A percentile compares a stretch with the other conserved stretches of the same genome.
Conservation (phyloP, 2,797 vertebrate genomes). For the Salmo trutta region DNA sequence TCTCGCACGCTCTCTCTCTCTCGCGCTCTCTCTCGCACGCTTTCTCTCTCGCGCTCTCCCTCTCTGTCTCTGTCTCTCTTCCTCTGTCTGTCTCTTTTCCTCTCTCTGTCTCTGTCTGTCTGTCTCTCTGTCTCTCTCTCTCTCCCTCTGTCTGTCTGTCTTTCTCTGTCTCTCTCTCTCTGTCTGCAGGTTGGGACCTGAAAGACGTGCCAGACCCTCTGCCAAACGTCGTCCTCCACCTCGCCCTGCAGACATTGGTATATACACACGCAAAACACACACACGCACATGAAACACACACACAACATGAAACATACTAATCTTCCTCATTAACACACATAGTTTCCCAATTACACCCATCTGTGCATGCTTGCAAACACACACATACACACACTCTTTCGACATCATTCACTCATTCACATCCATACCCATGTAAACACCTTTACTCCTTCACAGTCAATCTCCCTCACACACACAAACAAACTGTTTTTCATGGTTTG, state of each 20-base stretch:
- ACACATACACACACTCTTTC: constrained; percentile 8
- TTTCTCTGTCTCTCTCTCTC: constrained; percentile 15
- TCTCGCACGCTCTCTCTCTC: no score
- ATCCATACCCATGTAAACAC: background rate
- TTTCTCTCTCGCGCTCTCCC: no score
- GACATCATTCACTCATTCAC: no score
- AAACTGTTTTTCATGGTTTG: no score
- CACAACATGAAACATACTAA: no score
- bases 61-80: no score
- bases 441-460: no score
- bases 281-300: constrained; percentile 10
- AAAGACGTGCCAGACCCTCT: constrained; percentile 80
- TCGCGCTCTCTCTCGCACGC: fast-evolving
- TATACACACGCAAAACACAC: constrained; percentile 22
- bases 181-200: constrained; percentile 78
- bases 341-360: no score
- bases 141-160: background rate
- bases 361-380: constrained; percentile 6
- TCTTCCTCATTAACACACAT: no score
- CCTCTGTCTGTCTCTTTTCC: background rate
- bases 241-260: constrained; percentile 80
- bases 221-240: constrained; percentile 78
- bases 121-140: constrained; percentile 8
- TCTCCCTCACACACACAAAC: constrained; percentile 7
- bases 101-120: background rate